phyloP scores from a whole-genome alignment of 92 coral and sea anemone species.

The Parazoanthus darwini region DNA sequence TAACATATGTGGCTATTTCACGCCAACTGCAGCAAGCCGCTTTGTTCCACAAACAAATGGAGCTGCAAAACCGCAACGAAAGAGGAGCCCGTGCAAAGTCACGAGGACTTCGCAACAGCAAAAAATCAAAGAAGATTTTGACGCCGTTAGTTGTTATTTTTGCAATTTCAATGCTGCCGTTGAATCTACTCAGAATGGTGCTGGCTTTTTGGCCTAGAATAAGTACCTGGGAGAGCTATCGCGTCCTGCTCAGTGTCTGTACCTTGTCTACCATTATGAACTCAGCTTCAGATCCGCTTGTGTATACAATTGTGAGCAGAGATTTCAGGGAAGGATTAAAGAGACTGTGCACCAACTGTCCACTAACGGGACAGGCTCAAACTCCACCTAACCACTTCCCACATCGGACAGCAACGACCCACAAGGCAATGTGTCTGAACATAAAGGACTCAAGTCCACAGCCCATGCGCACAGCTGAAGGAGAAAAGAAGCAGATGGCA shows the following conservation, averaged over 20 bases:
- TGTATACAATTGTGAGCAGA: constrained; percentile 29
- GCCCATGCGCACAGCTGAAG: neutral
- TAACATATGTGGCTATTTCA: constrained; percentile 38
- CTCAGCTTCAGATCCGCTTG: constrained; percentile 35
- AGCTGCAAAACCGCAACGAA: neutral
- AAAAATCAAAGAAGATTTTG: constrained; percentile 31
- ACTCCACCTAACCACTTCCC: neutral
- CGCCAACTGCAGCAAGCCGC: constrained; percentile 23
- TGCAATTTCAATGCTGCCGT: constrained; percentile 35
- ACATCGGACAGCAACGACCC: neutral
- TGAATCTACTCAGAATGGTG: constrained; percentile 11
- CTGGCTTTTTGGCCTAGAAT: constrained; percentile 4
- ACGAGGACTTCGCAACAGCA: constrained; percentile 31
- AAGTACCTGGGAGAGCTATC: neutral
- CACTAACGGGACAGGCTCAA: neutral
- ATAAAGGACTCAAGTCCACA: neutral
- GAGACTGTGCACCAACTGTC: neutral
- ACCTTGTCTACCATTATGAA: constrained; percentile 30
- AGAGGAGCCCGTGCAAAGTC: neutral
- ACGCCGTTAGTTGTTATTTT: constrained; percentile 34
- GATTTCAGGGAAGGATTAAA: constrained; percentile 31
- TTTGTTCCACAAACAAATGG: constrained; percentile 32
- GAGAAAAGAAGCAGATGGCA: too few species aligned
- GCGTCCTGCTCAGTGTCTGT: constrained; percentile 27
- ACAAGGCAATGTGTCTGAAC: neutral